These are phyloP conservation scores for Neodontobutis hainanensis DNA, from an alignment of 2,113 vertebrate genomes.

Conservation along the genomic window DNA sequence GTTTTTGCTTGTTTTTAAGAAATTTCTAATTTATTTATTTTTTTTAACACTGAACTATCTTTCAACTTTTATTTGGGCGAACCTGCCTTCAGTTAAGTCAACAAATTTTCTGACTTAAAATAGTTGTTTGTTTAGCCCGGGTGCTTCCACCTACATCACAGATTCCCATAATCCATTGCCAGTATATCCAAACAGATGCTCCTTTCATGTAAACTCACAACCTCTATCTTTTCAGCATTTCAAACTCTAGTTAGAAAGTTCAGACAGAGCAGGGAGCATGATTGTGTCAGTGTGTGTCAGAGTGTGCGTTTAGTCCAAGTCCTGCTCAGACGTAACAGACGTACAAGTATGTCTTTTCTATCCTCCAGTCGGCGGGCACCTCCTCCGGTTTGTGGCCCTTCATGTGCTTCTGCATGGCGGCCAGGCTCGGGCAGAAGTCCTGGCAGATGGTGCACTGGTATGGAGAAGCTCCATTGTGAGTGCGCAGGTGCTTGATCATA, in stretches of 20 bases:
- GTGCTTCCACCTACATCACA: slow-evolving; percentile 21
- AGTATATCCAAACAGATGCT: slow-evolving; percentile 31
- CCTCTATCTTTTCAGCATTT: slow-evolving; percentile 27
- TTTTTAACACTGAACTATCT: slow-evolving; percentile 14
- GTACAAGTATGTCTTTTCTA: slow-evolving; percentile 99
- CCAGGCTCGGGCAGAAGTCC: slow-evolving; percentile 98
- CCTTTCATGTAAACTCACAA: slow-evolving; percentile 14
- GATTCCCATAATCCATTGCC: slow-evolving; percentile 30
- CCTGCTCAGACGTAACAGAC: slow-evolving; percentile 92
- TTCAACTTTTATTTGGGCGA: slow-evolving; percentile 17
- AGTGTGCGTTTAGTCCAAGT: slow-evolving; percentile 56
- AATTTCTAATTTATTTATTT: slow-evolving; percentile 10
- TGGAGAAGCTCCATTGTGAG: slow-evolving; percentile 98
- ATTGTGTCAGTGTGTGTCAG: slow-evolving; percentile 8
- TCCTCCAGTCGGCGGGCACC: slow-evolving; percentile 97
- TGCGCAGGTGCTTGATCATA: slow-evolving; percentile 99
- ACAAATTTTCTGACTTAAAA: not conserved
- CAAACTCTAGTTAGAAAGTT: slow-evolving; percentile 35
- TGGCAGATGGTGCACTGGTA: slow-evolving; percentile 99
- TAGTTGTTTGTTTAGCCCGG: slow-evolving; percentile 35
- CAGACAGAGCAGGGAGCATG: slow-evolving; percentile 31
- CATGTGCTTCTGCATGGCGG: slow-evolving; percentile 99
- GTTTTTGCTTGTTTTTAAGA: slow-evolving; percentile 3
- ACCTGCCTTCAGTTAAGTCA: slow-evolving; percentile 8
- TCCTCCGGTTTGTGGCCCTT: slow-evolving; percentile 98